Conservation (phyloP, 2,797 vertebrate genomes). For the Trachurus trachurus region DNA sequence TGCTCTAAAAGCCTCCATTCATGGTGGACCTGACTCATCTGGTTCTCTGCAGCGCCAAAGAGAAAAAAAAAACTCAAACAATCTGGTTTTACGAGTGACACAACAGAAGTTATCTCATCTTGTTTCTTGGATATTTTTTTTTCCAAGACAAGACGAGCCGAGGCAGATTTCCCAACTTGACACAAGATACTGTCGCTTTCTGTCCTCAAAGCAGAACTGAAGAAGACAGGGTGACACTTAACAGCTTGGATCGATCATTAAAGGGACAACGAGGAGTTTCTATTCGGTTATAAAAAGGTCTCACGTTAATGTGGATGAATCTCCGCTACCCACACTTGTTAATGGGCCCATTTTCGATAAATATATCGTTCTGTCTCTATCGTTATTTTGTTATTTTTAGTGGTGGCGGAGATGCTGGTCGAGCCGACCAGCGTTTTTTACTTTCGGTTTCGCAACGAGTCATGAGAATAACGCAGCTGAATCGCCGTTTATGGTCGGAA, state of each 20-base stretch:
- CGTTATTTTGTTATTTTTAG: too few relatives aligned
- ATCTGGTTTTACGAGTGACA: slow-evolving; percentile 11
- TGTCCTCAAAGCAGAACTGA: background rate
- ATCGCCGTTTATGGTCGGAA: too few relatives aligned
- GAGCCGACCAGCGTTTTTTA: too few relatives aligned
- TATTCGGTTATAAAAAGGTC: too few relatives aligned
- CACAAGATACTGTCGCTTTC: background rate
- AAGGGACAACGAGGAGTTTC: too few relatives aligned
- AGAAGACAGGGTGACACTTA: background rate
- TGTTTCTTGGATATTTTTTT: background rate
- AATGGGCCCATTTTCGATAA: too few relatives aligned
- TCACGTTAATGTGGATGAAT: too few relatives aligned
- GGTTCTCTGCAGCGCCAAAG: slow-evolving; percentile 28
- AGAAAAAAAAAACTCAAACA: slow-evolving; percentile 1
- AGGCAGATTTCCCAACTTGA: background rate
- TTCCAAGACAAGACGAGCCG: background rate
- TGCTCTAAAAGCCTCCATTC: slow-evolving; percentile 79
- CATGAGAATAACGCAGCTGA: too few relatives aligned
- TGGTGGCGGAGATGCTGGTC: too few relatives aligned
- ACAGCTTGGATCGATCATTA: background rate
- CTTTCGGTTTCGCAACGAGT: too few relatives aligned
- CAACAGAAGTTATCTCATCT: background rate
- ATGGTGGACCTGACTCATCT: slow-evolving; percentile 68
- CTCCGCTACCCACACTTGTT: too few relatives aligned
- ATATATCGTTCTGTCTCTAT: too few relatives aligned